phyloP scores from a whole-genome alignment of 1,140 invertebrate genomes.

The Macrobrachium nipponense region DNA sequence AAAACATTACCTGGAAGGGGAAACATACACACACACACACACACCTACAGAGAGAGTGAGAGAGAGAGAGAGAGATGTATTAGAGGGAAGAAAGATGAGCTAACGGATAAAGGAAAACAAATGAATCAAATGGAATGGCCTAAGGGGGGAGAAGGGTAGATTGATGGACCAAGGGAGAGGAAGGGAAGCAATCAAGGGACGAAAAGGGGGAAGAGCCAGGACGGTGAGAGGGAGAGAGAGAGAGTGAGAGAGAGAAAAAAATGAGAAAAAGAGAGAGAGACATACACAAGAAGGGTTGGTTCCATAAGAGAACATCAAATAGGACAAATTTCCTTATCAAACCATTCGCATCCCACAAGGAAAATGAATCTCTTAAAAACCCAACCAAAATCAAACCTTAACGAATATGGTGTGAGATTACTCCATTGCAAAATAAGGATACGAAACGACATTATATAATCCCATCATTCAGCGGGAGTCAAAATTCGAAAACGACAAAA shows the following conservation, averaged over 20 bases:
- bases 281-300: not conserved
- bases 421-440: too few relatives aligned
- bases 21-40: not conserved
- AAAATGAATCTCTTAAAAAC: too few relatives aligned
- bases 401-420: too few relatives aligned
- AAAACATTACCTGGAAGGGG: not conserved
- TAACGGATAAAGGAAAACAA: not conserved
- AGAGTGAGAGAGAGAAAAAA: constrained; percentile 26
- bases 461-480: too few relatives aligned
- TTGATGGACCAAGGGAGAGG: not conserved
- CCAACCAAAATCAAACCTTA: too few relatives aligned
- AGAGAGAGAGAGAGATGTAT: constrained; percentile 11
- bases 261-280: not conserved
- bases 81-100: not conserved
- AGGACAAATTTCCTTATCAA: not conserved
- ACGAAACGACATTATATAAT: too few relatives aligned
- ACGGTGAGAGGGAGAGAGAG: constrained; percentile 14
- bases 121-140: too few relatives aligned
- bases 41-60: not conserved
- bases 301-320: constrained; percentile 7
- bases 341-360: too few relatives aligned
- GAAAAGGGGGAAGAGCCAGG: not conserved
- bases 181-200: not conserved
- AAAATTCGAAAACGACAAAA: too few relatives aligned
- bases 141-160: not conserved